These are phyloP conservation scores for Ceyx melanurus DNA, from an alignment of 2,113 vertebrate genomes.

Conservation along the genomic window DNA sequence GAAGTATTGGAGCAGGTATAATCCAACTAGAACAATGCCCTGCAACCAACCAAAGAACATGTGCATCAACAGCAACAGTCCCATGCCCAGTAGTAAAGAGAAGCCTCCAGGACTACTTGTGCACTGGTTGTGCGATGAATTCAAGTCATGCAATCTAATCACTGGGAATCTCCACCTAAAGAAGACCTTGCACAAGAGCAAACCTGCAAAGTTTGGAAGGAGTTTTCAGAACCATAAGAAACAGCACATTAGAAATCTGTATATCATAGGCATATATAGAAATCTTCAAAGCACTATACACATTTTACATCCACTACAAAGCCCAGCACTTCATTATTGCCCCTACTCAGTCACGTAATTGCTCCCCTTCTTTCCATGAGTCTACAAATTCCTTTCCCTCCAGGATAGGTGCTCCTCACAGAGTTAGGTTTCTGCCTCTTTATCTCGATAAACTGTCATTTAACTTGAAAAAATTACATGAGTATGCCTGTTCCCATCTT, in stretches of 20 bases:
- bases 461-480: not conserved
- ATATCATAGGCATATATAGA: not conserved
- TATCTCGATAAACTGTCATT: not conserved
- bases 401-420: not conserved
- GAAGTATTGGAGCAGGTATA: not conserved
- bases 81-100: rapidly evolving
- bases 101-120: not conserved
- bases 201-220: not conserved
- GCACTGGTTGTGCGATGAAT: not conserved
- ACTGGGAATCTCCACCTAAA: not conserved
- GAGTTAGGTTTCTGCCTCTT: not conserved
- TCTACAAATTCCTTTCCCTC: not conserved
- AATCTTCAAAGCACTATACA: not conserved
- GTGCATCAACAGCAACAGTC: not conserved
- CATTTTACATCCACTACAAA: not conserved
- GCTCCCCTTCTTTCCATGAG: not conserved
- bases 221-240: not conserved
- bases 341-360: not conserved
- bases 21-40: not conserved
- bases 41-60: not conserved
- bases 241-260: not conserved
- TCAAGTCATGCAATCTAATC: not conserved
- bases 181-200: not conserved
- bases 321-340: not conserved
- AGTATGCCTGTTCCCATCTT: not conserved